These are phyloP conservation scores for Acutogordius australiensis DNA, from an alignment of 2,888 invertebrate genomes.

Conservation along the genomic window DNA sequence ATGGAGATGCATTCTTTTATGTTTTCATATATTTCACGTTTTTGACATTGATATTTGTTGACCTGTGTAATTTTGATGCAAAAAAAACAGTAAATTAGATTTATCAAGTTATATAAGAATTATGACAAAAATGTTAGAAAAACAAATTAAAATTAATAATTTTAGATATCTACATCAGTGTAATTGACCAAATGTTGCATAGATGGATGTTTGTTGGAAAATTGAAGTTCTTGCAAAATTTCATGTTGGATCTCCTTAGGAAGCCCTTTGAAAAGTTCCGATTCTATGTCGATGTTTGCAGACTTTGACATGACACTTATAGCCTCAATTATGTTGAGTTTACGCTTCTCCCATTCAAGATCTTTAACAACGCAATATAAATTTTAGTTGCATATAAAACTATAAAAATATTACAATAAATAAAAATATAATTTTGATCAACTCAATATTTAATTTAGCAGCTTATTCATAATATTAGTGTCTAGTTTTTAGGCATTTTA, in stretches of 20 bases:
- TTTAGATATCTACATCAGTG: slow-evolving; percentile 30
- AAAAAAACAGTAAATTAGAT: too few species aligned
- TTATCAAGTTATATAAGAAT: too few species aligned
- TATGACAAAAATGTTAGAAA: too few species aligned
- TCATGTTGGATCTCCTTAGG: slow-evolving; percentile 71
- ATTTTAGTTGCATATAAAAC: background rate
- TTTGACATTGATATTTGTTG: too few species aligned
- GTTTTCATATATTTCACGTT: too few species aligned
- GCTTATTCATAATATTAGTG: too few species aligned
- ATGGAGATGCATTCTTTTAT: too few species aligned
- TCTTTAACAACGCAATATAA: too few species aligned
- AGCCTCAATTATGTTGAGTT: background rate
- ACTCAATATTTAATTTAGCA: too few species aligned
- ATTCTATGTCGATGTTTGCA: slow-evolving; percentile 47
- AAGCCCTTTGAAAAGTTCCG: slow-evolving; percentile 43
- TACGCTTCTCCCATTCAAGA: background rate
- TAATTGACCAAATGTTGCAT: slow-evolving; percentile 56
- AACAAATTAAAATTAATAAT: too few species aligned
- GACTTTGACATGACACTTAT: slow-evolving; percentile 27
- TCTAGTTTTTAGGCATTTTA: too few species aligned
- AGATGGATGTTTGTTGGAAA: slow-evolving; percentile 57
- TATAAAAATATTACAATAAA: background rate
- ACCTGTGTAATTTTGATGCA: too few species aligned
- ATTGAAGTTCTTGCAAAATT: slow-evolving; percentile 57
- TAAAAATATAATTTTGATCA: background rate